A percentile compares a stretch with the other conserved stretches of the same genome.
These are phyloP conservation scores for Drosophila pegasa DNA, from an alignment of 2,888 invertebrate species.

Conservation along the genomic window DNA sequence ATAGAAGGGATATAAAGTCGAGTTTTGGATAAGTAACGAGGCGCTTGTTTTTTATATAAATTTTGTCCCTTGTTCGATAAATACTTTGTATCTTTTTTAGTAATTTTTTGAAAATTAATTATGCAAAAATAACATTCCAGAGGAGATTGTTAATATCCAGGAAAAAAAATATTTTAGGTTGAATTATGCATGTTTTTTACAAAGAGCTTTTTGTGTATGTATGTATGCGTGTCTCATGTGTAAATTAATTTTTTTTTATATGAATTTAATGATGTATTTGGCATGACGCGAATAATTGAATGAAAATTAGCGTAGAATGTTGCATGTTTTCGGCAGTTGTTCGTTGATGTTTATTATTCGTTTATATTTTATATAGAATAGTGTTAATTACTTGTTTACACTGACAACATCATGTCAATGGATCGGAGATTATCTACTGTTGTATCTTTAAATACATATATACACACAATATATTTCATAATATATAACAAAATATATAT, in stretches of 20 bases:
- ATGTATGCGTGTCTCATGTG: slow-evolving; percentile 10
- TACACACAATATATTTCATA: neutral
- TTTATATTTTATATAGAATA: neutral
- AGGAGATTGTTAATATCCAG: slow-evolving; percentile 53
- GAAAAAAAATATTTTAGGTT: slow-evolving; percentile 27
- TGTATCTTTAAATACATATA: neutral
- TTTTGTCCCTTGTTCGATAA: slow-evolving; percentile 35
- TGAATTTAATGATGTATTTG: slow-evolving; percentile 41
- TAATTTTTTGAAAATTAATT: slow-evolving; percentile 69
- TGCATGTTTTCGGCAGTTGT: slow-evolving; percentile 14
- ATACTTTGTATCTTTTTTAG: slow-evolving; percentile 40
- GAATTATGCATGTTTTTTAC: slow-evolving; percentile 41
- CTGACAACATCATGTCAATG: neutral
- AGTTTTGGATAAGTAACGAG: slow-evolving; percentile 45
- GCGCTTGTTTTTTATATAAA: slow-evolving; percentile 21
- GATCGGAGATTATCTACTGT: neutral
- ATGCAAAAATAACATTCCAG: slow-evolving; percentile 74
- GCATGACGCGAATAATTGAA: slow-evolving; percentile 27
- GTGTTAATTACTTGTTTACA: slow-evolving; percentile 8
- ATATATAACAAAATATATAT: neutral
- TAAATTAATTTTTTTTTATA: slow-evolving; percentile 11
- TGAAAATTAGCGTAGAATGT: slow-evolving; percentile 28
- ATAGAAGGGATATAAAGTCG: slow-evolving; percentile 77
- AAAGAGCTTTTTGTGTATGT: slow-evolving; percentile 30
- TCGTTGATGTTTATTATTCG: slow-evolving; percentile 1